phyloP scores from a whole-genome alignment of 64 coral and sea anemone genomes.

The Exaiptasia diaphana region DNA sequence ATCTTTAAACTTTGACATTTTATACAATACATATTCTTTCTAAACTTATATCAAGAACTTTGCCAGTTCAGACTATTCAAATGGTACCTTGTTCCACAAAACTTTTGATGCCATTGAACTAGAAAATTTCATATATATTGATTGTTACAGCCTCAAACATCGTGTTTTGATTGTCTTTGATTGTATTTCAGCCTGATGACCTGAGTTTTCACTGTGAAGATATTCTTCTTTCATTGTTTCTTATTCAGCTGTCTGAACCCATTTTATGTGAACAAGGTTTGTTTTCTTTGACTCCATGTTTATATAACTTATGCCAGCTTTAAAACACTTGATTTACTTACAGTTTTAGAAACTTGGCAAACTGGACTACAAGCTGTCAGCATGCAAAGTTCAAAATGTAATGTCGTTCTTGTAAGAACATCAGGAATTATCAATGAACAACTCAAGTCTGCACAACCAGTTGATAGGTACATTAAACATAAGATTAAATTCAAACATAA shows the following conservation, averaged over 20 bases:
- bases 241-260: background rate
- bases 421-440: background rate
- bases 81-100: no score
- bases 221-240: conserved; percentile 41
- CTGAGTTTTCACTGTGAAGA: conserved; percentile 10
- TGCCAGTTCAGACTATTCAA: no score
- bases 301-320: background rate
- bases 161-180: no score
- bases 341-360: background rate
- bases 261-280: background rate
- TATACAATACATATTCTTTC: no score
- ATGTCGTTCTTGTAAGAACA: background rate
- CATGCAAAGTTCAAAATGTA: background rate
- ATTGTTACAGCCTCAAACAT: no score
- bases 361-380: background rate
- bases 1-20: no score
- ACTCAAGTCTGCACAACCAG: background rate
- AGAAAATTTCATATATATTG: no score
- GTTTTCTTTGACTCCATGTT: background rate
- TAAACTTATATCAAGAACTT: no score
- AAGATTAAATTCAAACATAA: no score
- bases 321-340: background rate
- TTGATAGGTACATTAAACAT: background rate
- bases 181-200: conserved; percentile 25
- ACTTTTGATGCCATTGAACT: no score